A percentile compares a stretch with the other conserved stretches of the same genome.
Conservation (phyloP, 2,113 vertebrate genomes). For the Menidia beryllina region DNA sequence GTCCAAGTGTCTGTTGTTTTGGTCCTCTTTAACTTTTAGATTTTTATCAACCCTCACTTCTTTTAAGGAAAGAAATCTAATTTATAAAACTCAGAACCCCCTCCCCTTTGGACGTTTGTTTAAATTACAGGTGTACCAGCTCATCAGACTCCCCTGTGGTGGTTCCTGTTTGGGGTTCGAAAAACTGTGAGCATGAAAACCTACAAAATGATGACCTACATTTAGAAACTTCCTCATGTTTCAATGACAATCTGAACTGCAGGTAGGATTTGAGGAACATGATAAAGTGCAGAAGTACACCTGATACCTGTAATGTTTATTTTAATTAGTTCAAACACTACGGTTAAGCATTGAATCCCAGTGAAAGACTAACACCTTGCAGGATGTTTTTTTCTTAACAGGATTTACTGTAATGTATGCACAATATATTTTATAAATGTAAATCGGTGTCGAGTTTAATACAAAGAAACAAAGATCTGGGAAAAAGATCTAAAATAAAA, state of each 20-base stretch:
- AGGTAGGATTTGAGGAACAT: conserved; percentile 24
- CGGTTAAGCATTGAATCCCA: neutral
- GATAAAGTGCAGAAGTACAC: neutral
- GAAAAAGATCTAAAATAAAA: neutral
- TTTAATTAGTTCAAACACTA: neutral
- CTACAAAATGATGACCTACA: neutral
- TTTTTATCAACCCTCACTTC: too few species aligned
- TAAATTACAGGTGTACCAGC: neutral
- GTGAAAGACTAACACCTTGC: neutral
- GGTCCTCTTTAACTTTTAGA: neutral
- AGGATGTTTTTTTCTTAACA: neutral
- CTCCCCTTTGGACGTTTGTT: neutral
- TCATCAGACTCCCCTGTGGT: too few species aligned
- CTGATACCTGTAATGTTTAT: neutral
- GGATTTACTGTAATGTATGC: too few species aligned
- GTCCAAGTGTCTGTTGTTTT: neutral
- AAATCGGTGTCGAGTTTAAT: neutral
- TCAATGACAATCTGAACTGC: conserved; percentile 14
- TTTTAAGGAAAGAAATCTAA: too few species aligned
- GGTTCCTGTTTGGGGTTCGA: neutral
- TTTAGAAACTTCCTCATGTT: conserved; percentile 17
- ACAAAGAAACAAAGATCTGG: neutral
- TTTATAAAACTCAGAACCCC: too few species aligned
- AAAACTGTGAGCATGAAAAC: neutral
- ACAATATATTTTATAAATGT: too few species aligned